Base-by-base conservation (phyloP, 2,888 invertebrate species). In the Anagyrus pseudococci region DNA sequence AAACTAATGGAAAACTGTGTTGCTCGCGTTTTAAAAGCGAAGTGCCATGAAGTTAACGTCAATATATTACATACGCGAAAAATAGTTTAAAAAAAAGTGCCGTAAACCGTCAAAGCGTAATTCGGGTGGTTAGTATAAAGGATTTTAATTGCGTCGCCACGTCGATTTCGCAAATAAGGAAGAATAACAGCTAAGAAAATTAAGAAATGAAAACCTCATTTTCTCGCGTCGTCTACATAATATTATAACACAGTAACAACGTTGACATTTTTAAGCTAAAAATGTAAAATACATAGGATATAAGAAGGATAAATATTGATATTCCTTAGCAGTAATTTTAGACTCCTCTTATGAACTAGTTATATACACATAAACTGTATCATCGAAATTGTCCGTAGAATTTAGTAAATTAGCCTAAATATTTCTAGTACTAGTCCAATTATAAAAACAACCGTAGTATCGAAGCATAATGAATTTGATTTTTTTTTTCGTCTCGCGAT, bases 391-490 rank as follows among this genome's bases (percentile, higher is more conserved):
- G 62, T 64, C 63, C 62, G 66, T 68, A 69, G 66, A 65, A 40
- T 33, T 64, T 69, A 70, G 62, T 48, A 20, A 54, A 37, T 62
- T 68, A 71, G 68, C 60, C 61, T 66, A 63, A 69, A 44, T 70
- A 69, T 37, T 55, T 23, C 17, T 64, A 49, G 40, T 41, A 55
- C 47, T 41, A 54, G 43, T 29, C 23, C 10, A 26, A 41, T n/a
- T n/a, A n/a, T 41, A 47, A 22, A 40, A 46, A 33, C 29, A 33
- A 54, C 15, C n/a, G 22, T 19, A 40, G 4, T 33, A 17, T 41
- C 48, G 29, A 37, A 58, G 43, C 25, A 41, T 37, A 22, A 43
- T 26, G 33, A 46, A 20, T 26, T 55, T 6, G 1, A 22, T 41
- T 41, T 25, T 41, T 59, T 3, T 13, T 43, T 6, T n/a, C 33